Evolutionary conservation across 2,888 invertebrate genomes (phyloP), one percentile per base, ranked within the genome.

Genomic region (Halocaridina rubra): DNA sequence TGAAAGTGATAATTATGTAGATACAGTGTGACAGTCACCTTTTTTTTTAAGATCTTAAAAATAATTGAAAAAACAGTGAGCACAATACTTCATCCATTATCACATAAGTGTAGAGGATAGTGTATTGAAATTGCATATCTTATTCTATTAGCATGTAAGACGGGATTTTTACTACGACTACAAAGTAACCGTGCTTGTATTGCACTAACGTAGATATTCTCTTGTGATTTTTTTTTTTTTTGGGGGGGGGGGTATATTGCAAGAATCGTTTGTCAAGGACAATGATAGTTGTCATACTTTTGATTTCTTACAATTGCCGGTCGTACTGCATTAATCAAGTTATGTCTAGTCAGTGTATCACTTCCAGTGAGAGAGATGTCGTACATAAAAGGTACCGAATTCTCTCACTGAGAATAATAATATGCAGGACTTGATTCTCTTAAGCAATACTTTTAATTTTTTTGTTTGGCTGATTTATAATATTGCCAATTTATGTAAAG

Each of bases 271-370:
- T 27, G 29, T n/a, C 22, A 67, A 64, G n/a, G 8, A 16, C 30
- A n/a, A 30, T 27, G 29, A 67, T 27, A 67, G 30, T 30, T 19
- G 29, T 30, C 46, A 46, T 46, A 10, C n/a, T 67, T 7, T 27
- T 19, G 29, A 27, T 8, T 67, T 67, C 67, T 30, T n/a, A 13
- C 7, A 30, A 27, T 30, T 67, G 29, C 16, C 30, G 67, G 53
- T 53, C 27, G 53, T 75, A 46, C 75, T 75, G 75, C 53, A 53
- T 75, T 39, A 53, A 30, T 71, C 22, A 69, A 71, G 61, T 57
- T 72, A 61, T 61, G 61, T 80, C 80, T 80, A 80, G 80, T 80
- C 80, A 80, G 59, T n/a, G n/a, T 71, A 64, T 78, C 64, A 78
- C 22, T 46, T 39, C 24, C 72, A 74, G 30, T 27, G 29, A 33